A percentile compares a stretch with the other conserved stretches of the same genome.
Evolutionary conservation across 2,797 vertebrate species (phyloP).

Genomic region (Rhinella marina): DNA sequence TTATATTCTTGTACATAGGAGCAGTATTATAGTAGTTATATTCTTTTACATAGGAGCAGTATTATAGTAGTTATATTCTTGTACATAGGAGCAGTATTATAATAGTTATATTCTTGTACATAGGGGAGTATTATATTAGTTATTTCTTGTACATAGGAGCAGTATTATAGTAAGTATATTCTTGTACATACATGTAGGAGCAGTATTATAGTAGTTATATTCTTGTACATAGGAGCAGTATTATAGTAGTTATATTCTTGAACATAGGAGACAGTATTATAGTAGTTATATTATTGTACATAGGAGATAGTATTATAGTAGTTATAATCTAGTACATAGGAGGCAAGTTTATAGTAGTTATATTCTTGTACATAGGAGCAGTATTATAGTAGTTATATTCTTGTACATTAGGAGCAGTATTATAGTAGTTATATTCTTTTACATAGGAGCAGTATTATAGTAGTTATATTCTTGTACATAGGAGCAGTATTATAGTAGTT

Average conservation of each 20-base stretch:
- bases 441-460: not conserved
- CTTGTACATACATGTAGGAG: not conserved
- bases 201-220: constrained; percentile 16
- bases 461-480: not conserved
- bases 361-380: not conserved
- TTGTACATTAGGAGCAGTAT: not conserved
- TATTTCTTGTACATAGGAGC: not conserved
- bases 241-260: constrained; percentile 2
- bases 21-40: not conserved
- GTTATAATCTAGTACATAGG: not conserved
- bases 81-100: not conserved
- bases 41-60: not conserved
- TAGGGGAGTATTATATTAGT: constrained; percentile 14
- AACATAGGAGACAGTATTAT: not conserved
- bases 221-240: not conserved
- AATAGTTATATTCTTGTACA: constrained; percentile 1
- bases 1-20: not conserved
- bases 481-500: constrained; percentile 14
- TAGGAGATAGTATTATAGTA: not conserved
- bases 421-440: constrained; percentile 2
- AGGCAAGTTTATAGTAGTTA: not conserved
- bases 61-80: constrained; percentile 9
- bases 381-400: constrained; percentile 26
- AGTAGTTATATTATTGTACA: not conserved
- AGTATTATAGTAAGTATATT: constrained; percentile 17